Evolutionary conservation across 1,140 invertebrate genomes (phyloP).

Genomic region (Hycleus phaleratus): DNA sequence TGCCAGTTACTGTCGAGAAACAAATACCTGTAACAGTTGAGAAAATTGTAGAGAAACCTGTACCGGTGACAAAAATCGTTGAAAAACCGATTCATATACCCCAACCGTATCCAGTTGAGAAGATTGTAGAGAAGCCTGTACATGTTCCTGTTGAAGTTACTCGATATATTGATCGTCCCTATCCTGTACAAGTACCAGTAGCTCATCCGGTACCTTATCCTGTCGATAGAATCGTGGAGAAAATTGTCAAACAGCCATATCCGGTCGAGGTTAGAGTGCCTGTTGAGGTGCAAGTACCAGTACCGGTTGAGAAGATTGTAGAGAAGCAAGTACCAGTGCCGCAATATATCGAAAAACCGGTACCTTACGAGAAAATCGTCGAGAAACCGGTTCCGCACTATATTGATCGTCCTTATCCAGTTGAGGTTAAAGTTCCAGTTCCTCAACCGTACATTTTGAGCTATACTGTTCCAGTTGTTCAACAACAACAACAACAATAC

Average conservation of each 20-base stretch:
- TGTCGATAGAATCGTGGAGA: conserved; percentile 47
- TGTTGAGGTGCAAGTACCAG: conserved; percentile 22
- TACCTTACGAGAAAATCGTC: conserved; percentile 43
- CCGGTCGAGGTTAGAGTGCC: conserved; percentile 28
- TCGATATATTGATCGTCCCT: conserved; percentile 49
- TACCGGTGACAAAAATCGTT: conserved; percentile 46
- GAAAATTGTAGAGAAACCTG: conserved; percentile 41
- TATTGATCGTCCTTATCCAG: conserved; percentile 26
- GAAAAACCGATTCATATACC: conserved; percentile 44
- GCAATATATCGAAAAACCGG: conserved; percentile 44
- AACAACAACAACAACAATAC: conserved; percentile 25
- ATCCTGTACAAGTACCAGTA: conserved; percentile 47
- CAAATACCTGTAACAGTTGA: conserved; percentile 16
- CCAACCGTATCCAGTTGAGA: conserved; percentile 42
- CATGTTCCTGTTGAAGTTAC: conserved; percentile 43
- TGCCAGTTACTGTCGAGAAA: conserved; percentile 39
- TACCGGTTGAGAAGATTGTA: conserved; percentile 33
- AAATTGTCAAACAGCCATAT: conserved; percentile 43
- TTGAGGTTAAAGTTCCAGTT: conserved; percentile 22
- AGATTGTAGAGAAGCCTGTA: conserved; percentile 49
- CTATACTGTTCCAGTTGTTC: conserved; percentile 29
- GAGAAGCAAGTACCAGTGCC: conserved; percentile 32
- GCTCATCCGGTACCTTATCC: conserved; percentile 46
- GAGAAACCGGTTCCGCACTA: conserved; percentile 34
- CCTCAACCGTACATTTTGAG: conserved; percentile 20